A percentile compares a stretch with the other conserved stretches of the same genome.
Conservation (phyloP, 2,888 invertebrate species). For the Agrochola lota region DNA sequence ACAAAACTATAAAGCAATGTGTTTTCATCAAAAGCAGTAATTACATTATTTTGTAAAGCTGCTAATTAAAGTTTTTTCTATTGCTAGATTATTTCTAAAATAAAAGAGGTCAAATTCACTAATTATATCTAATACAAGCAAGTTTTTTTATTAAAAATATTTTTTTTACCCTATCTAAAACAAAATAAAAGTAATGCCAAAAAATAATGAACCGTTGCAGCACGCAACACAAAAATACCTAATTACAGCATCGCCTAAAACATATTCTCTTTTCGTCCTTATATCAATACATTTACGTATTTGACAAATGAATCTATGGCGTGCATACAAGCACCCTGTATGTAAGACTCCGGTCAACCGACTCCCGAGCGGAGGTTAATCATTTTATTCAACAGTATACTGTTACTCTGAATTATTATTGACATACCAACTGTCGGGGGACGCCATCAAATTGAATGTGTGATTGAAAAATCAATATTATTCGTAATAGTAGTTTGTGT, state of each 20-base stretch:
- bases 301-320: conserved; percentile 64
- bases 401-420: conserved; percentile 88
- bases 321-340: conserved; percentile 67
- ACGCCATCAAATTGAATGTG: conserved; percentile 79
- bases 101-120: neutral
- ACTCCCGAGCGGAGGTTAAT: conserved; percentile 84
- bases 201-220: neutral
- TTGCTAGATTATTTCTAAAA: neutral
- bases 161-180: neutral
- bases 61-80: neutral
- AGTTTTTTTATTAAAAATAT: neutral
- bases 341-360: conserved; percentile 68
- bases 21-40: neutral
- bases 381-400: conserved; percentile 89
- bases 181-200: neutral
- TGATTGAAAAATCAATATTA: conserved; percentile 83
- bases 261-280: conserved; percentile 10
- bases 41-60: neutral
- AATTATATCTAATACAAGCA: neutral
- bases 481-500: conserved; percentile 1
- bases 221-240: conserved; percentile 42
- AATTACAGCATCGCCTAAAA: conserved; percentile 31
- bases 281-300: conserved; percentile 38
- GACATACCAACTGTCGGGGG: conserved; percentile 87
- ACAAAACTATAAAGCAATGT: conserved; percentile 9